phyloP scores from a whole-genome alignment of 1,140 invertebrate species.

The Dysdera silvatica region DNA sequence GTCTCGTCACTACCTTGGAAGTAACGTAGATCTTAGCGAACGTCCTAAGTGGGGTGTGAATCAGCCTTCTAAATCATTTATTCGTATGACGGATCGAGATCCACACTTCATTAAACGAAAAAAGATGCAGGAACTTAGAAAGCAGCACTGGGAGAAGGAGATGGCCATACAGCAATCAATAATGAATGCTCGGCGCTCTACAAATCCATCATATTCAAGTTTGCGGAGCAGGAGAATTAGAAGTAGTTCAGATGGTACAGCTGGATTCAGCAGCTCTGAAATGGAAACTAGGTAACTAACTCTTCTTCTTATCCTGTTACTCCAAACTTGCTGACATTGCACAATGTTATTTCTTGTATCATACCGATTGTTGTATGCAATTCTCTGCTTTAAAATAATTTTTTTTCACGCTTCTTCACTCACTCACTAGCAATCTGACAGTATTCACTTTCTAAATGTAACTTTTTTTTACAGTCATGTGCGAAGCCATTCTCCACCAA shows the following conservation, averaged over 20 bases:
- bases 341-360: not conserved
- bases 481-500: conserved; percentile 19
- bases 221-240: conserved; percentile 3
- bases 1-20: not conserved
- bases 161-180: conserved; percentile 18
- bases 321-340: not conserved
- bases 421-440: no score
- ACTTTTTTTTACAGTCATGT: conserved; percentile 4
- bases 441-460: no score
- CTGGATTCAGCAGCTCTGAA: conserved; percentile 23
- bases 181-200: not conserved
- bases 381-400: no score
- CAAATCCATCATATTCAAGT: conserved; percentile 6
- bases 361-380: no score
- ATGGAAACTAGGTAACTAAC: conserved; percentile 18
- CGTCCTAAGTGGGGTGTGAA: conserved; percentile 26
- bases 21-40: not conserved
- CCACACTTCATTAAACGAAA: conserved; percentile 24
- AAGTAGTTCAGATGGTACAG: conserved; percentile 25
- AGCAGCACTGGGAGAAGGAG: conserved; percentile 29
- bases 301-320: not conserved
- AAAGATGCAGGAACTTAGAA: conserved; percentile 29
- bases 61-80: conserved; percentile 22
- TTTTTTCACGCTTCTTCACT: no score
- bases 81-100: conserved; percentile 28